phyloP scores from a whole-genome alignment of 2,113 vertebrate genomes.

The Spea bombifrons region DNA sequence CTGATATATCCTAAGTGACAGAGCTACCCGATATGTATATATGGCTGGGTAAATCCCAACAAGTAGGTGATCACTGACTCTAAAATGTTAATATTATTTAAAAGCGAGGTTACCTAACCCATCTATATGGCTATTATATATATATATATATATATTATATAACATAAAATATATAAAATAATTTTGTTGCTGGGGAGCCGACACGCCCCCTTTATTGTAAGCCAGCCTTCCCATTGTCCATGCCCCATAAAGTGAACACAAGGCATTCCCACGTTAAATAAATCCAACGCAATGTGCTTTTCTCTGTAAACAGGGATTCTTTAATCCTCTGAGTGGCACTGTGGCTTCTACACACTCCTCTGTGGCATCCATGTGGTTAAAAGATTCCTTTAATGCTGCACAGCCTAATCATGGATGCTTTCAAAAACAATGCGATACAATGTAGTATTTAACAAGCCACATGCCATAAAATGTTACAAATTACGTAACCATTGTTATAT shows the following conservation, averaged over 20 bases:
- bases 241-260: slow-evolving; percentile 26
- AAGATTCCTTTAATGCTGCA: neutral
- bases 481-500: neutral
- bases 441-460: neutral
- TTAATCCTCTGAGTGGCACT: neutral
- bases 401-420: neutral
- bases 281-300: slow-evolving; percentile 10
- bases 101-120: too few relatives aligned
- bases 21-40: too few relatives aligned
- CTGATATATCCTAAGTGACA: too few relatives aligned
- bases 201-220: slow-evolving; percentile 30
- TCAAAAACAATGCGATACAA: neutral
- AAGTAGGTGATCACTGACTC: too few relatives aligned
- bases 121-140: too few relatives aligned
- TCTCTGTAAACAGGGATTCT: neutral
- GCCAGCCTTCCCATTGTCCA: slow-evolving; percentile 29
- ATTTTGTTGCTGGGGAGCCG: neutral
- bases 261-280: slow-evolving; percentile 18
- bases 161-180: too few relatives aligned
- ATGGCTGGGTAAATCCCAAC: too few relatives aligned
- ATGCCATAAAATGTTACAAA: neutral
- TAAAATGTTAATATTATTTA: too few relatives aligned
- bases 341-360: neutral
- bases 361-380: neutral
- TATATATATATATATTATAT: too few relatives aligned